These are phyloP conservation scores for Danio albolineatus DNA, from an alignment of 2,797 vertebrate genomes.

Conservation along the genomic window DNA sequence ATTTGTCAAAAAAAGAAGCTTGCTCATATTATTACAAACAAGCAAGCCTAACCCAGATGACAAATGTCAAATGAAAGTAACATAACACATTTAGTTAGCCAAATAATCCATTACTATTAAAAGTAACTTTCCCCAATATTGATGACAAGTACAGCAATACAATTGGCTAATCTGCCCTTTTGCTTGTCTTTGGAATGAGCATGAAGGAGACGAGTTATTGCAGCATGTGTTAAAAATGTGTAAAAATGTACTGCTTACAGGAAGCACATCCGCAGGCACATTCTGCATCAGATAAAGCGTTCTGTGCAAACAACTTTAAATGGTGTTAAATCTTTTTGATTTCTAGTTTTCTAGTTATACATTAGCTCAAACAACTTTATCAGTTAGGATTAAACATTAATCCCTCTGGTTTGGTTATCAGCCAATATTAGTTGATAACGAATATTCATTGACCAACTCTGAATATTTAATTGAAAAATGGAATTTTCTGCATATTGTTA, in stretches of 20 bases:
- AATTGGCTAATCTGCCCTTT: neutral
- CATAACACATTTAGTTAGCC: no score
- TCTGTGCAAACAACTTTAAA: neutral
- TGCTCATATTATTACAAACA: no score
- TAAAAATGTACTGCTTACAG: constrained; percentile 12
- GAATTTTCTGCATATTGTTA: neutral
- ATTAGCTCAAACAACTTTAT: neutral
- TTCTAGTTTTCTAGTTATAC: neutral
- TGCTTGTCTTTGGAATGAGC: constrained; percentile 2
- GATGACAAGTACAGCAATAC: neutral
- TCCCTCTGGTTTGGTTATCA: neutral
- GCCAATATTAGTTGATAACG: neutral
- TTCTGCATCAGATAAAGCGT: neutral
- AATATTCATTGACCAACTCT: neutral
- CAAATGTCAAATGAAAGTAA: no score
- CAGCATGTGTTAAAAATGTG: constrained; percentile 24
- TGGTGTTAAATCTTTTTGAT: neutral
- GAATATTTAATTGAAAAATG: neutral
- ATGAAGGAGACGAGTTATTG: constrained; percentile 11
- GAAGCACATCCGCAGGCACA: neutral
- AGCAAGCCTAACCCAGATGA: no score
- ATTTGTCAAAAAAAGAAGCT: no score
- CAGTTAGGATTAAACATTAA: constrained; percentile 4
- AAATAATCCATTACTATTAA: no score
- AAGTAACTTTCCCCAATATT: no score